phyloP scores from a whole-genome alignment of 2,888 invertebrate species.

The Idaea biselata region DNA sequence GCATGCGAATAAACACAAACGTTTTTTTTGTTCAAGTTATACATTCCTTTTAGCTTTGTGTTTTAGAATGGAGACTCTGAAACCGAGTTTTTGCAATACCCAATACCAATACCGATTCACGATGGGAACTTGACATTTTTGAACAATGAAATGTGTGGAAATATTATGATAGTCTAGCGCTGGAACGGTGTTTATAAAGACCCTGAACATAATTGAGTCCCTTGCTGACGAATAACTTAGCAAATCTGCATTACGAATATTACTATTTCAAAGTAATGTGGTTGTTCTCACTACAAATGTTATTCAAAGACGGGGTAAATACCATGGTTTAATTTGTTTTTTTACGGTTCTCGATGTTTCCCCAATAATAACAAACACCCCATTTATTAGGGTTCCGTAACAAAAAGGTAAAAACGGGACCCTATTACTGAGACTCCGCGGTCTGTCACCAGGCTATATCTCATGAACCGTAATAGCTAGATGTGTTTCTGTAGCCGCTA shows the following conservation, averaged over 20 bases:
- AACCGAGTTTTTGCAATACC: slow-evolving; percentile 19
- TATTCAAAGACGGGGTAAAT: no score
- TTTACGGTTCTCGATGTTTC: no score
- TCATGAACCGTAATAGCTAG: no score
- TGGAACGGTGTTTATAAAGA: slow-evolving; percentile 18
- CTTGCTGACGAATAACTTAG: neutral
- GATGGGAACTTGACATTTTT: slow-evolving; percentile 42
- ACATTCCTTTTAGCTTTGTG: slow-evolving; percentile 19
- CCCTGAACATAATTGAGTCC: slow-evolving; percentile 15
- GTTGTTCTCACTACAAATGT: neutral
- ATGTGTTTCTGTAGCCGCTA: no score
- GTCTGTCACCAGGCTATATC: no score
- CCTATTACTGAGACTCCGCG: no score
- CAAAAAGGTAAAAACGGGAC: no score
- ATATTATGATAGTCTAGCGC: slow-evolving; percentile 25
- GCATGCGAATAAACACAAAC: slow-evolving; percentile 22
- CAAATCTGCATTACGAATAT: neutral
- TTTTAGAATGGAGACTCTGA: slow-evolving; percentile 9
- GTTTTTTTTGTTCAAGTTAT: slow-evolving; percentile 24
- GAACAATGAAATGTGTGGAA: slow-evolving; percentile 39
- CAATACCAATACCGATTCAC: slow-evolving; percentile 12
- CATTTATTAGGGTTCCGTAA: no score
- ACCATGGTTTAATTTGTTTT: no score
- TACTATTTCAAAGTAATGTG: neutral
- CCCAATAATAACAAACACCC: no score